A percentile compares a stretch with the other conserved stretches of the same genome.
Conservation (phyloP, 2,113 vertebrate genomes). For the Cottus gobio region DNA sequence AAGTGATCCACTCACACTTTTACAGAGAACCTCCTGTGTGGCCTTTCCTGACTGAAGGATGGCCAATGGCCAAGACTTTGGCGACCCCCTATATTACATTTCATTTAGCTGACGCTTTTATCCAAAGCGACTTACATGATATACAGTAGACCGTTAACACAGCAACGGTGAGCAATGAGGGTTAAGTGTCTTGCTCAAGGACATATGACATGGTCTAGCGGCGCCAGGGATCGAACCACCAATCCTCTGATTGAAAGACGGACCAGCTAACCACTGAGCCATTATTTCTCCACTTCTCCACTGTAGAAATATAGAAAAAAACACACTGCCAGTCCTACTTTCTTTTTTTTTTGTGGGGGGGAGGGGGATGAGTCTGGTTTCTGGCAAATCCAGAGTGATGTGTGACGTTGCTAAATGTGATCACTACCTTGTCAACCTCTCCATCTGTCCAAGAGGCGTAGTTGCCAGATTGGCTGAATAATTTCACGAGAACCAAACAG, state of each 20-base stretch:
- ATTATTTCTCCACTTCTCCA: conserved; percentile 10
- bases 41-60: conserved; percentile 1
- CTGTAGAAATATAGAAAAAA: not conserved
- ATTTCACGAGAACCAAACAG: conserved; percentile 78
- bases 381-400: conserved; percentile 47
- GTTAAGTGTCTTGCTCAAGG: too few relatives aligned
- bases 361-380: conserved; percentile 16
- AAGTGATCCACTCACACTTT: conserved; percentile 55
- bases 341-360: too few relatives aligned
- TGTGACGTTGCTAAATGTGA: conserved; percentile 72
- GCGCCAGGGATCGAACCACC: too few relatives aligned
- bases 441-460: conserved; percentile 76
- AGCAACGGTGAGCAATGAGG: too few relatives aligned
- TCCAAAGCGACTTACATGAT: too few relatives aligned
- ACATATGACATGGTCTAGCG: too few relatives aligned
- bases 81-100: too few relatives aligned
- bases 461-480: conserved; percentile 78
- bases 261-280: too few relatives aligned
- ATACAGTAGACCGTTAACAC: too few relatives aligned
- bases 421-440: conserved; percentile 73
- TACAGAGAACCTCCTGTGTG: conserved; percentile 23
- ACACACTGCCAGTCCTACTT: not conserved
- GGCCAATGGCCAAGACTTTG: not conserved
- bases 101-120: too few relatives aligned
- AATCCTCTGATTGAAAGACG: too few relatives aligned